These are phyloP conservation scores for Hypolimnas misippus DNA, from an alignment of 2,888 invertebrate genomes.

Conservation along the genomic window DNA sequence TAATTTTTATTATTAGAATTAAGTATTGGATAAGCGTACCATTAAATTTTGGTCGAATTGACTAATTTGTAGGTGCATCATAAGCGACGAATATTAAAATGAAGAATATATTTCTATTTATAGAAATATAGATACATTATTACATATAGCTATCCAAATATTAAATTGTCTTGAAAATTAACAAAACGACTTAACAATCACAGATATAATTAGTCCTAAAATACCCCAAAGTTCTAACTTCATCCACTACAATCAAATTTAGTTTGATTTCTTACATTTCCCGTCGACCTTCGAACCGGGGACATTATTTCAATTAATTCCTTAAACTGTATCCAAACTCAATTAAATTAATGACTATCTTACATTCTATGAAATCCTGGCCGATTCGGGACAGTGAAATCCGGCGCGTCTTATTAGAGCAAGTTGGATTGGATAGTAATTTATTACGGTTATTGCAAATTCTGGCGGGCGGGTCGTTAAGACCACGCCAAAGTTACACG, in stretches of 20 bases:
- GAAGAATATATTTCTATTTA: too few species aligned
- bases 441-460: constrained; percentile 73
- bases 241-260: constrained; percentile 31
- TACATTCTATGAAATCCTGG: constrained; percentile 52
- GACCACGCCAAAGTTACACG: constrained; percentile 46
- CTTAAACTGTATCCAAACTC: constrained; percentile 55
- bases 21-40: too few species aligned
- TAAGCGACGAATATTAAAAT: too few species aligned
- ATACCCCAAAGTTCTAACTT: constrained; percentile 16
- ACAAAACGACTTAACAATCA: neutral
- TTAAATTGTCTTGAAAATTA: too few species aligned
- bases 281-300: constrained; percentile 37
- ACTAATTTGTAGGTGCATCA: too few species aligned
- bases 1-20: too few species aligned
- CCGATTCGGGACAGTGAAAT: constrained; percentile 51
- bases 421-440: constrained; percentile 73
- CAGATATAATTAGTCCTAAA: constrained; percentile 19
- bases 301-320: constrained; percentile 47
- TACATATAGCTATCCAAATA: too few species aligned
- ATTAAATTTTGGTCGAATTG: too few species aligned
- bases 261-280: constrained; percentile 39
- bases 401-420: constrained; percentile 64
- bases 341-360: constrained; percentile 66
- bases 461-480: constrained; percentile 56
- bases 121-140: too few species aligned